Conservation (phyloP, 2,797 vertebrate genomes). For the Melanotaenia pygmaea region DNA sequence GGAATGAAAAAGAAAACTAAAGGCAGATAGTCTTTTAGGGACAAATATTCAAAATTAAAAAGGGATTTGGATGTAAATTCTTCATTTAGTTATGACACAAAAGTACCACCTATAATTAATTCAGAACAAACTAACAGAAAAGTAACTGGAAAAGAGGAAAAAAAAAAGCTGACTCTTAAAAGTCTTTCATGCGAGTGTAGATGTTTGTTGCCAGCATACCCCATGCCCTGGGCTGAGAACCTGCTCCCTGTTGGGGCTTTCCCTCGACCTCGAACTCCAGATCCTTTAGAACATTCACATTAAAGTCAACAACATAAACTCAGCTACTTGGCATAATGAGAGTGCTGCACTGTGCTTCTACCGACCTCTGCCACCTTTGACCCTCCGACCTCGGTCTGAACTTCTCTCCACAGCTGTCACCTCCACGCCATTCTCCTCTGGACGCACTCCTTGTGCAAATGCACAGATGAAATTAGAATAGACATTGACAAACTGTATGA, state of each 20-base stretch:
- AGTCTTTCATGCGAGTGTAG: neutral
- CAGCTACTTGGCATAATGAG: neutral
- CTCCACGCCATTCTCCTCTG: conserved; percentile 94
- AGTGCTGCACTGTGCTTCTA: neutral
- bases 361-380: conserved; percentile 84
- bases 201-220: conserved; percentile 80
- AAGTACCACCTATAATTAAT: neutral
- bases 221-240: conserved; percentile 96
- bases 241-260: conserved; percentile 87
- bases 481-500: neutral
- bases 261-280: conserved; percentile 90
- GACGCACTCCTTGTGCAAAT: conserved; percentile 76
- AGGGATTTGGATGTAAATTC: neutral
- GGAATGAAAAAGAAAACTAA: neutral
- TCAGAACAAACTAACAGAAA: neutral
- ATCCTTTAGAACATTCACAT: conserved; percentile 77
- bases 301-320: conserved; percentile 25
- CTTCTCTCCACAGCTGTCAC: conserved; percentile 84
- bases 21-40: neutral
- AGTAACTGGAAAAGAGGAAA: neutral
- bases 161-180: neutral
- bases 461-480: neutral
- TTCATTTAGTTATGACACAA: neutral
- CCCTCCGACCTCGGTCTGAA: conserved; percentile 81
- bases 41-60: neutral